phyloP scores from a whole-genome alignment of 2,888 invertebrate species.

The Polyommatus icarus region DNA sequence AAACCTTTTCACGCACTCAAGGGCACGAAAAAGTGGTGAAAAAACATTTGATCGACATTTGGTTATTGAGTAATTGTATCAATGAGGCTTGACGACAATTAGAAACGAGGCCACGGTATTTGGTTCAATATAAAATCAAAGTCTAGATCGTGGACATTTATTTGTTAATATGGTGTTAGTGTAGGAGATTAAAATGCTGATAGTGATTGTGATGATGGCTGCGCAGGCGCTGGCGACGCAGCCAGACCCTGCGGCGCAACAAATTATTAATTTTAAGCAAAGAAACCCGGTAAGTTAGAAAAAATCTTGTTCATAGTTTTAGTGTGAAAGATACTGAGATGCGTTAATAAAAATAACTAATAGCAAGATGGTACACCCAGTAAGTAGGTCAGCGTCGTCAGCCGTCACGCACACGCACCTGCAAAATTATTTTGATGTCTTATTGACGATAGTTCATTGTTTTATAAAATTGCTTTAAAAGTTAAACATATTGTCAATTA shows the following conservation, averaged over 20 bases:
- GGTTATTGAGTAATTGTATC: constrained; percentile 41
- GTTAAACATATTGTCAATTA: neutral
- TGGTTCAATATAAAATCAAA: constrained; percentile 43
- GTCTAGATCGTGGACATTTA: constrained; percentile 34
- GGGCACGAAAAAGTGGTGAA: constrained; percentile 21
- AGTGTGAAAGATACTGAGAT: neutral
- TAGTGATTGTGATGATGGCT: constrained; percentile 40
- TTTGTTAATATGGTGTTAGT: constrained; percentile 36
- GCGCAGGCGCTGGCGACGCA: constrained; percentile 42
- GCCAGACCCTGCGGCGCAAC: constrained; percentile 52
- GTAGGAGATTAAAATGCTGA: constrained; percentile 36
- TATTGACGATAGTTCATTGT: neutral
- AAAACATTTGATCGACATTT: constrained; percentile 24
- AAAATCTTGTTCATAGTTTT: neutral
- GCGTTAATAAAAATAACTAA: neutral
- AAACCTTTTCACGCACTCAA: neutral
- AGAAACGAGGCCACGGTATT: constrained; percentile 43
- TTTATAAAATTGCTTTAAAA: neutral
- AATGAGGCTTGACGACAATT: constrained; percentile 38
- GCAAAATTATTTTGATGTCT: neutral
- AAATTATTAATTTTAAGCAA: constrained; percentile 55
- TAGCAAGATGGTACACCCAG: neutral
- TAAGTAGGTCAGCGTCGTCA: neutral
- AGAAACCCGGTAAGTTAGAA: constrained; percentile 50
- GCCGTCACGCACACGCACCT: neutral